Percentiles rank a stretch among this genome's conserved stretches.
Evolutionary conservation across 2,888 invertebrate species (phyloP).

Genomic region (Pseudanteris insignis): DNA sequence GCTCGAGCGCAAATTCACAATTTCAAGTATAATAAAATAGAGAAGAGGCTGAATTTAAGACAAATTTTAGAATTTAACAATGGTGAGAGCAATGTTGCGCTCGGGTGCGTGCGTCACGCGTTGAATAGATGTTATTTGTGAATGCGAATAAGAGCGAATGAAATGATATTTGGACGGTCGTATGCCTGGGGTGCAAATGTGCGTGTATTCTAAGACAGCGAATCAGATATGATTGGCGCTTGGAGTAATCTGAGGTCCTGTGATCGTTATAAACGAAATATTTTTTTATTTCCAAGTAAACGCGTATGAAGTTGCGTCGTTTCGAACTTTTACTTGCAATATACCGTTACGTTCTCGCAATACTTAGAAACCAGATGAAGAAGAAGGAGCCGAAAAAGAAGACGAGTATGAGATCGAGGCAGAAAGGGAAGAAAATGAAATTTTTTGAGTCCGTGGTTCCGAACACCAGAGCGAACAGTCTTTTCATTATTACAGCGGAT

Average conservation of each 20-base stretch:
- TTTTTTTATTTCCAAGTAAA: slow-evolving; percentile 66
- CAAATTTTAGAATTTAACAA: slow-evolving; percentile 32
- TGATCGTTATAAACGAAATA: slow-evolving; percentile 67
- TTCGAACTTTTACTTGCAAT: slow-evolving; percentile 66
- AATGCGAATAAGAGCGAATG: slow-evolving; percentile 11
- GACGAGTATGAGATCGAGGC: slow-evolving; percentile 51
- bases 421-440: slow-evolving; percentile 48
- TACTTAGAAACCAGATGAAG: slow-evolving; percentile 60
- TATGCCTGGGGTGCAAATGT: slow-evolving; percentile 39
- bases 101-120: slow-evolving; percentile 30
- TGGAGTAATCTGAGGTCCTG: slow-evolving; percentile 63
- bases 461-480: slow-evolving; percentile 39
- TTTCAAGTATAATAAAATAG: slow-evolving; percentile 26
- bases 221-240: slow-evolving; percentile 57
- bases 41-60: slow-evolving; percentile 39
- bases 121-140: slow-evolving; percentile 2
- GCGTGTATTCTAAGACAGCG: slow-evolving; percentile 46
- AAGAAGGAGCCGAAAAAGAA: slow-evolving; percentile 39
- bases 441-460: slow-evolving; percentile 49
- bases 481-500: slow-evolving; percentile 33
- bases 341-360: slow-evolving; percentile 67
- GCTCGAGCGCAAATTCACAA: slow-evolving; percentile 38
- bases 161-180: slow-evolving; percentile 11
- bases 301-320: slow-evolving; percentile 59
- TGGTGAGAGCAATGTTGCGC: slow-evolving; percentile 12